Percentiles rank a stretch among this genome's conserved stretches.
phyloP scores from a whole-genome alignment of 2,888 invertebrate species.

The Orthosia cruda region DNA sequence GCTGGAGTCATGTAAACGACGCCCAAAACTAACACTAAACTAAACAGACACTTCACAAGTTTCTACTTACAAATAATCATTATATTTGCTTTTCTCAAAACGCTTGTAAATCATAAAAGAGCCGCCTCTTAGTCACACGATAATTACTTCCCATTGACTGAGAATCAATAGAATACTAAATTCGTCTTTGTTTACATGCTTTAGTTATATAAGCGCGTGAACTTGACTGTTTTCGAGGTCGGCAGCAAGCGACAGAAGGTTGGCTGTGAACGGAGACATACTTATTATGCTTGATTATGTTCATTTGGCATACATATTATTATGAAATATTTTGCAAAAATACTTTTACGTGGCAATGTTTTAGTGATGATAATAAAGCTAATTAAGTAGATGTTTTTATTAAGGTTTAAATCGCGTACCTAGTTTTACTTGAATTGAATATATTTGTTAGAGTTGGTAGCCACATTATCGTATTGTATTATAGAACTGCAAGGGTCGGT shows the following conservation, averaged over 20 bases:
- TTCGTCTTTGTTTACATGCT: constrained; percentile 46
- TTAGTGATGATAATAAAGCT: no score
- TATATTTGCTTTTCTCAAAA: constrained; percentile 22
- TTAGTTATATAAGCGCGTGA: constrained; percentile 56
- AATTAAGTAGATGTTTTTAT: no score
- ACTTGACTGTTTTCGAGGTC: constrained; percentile 62
- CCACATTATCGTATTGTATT: no score
- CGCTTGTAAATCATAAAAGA: constrained; percentile 26
- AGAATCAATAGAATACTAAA: constrained; percentile 45
- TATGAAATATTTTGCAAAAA: constrained; percentile 1
- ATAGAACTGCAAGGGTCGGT: no score
- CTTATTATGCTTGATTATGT: constrained; percentile 7
- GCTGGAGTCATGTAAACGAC: constrained; percentile 1
- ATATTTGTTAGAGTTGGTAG: no score
- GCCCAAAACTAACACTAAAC: not conserved
- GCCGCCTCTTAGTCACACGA: constrained; percentile 34
- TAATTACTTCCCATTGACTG: constrained; percentile 54
- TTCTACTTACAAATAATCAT: constrained; percentile 32
- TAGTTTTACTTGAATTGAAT: no score
- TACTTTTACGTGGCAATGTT: not conserved
- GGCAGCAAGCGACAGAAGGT: not conserved
- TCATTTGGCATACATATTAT: constrained; percentile 31
- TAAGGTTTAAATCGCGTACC: no score
- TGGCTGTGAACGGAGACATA: constrained; percentile 15
- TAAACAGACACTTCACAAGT: constrained; percentile 20